phyloP scores from a whole-genome alignment of 2,888 invertebrate species.

The Oxytorus armatus region DNA sequence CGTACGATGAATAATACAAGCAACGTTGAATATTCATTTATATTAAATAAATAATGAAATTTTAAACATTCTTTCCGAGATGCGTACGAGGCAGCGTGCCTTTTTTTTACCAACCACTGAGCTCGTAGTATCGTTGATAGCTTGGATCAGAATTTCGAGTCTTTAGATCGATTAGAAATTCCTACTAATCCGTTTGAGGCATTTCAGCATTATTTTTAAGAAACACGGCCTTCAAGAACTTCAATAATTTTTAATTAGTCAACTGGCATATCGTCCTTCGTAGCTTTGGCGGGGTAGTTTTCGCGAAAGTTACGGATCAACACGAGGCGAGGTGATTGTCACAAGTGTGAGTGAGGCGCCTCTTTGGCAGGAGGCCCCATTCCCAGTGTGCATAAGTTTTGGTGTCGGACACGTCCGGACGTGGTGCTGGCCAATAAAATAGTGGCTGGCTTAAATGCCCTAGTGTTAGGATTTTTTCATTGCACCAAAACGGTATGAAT shows the following conservation, averaged over 20 bases:
- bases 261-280: neutral
- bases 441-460: neutral
- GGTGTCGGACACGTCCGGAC: slow-evolving; percentile 1
- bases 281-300: neutral
- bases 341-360: neutral
- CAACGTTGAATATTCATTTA: too few relatives aligned
- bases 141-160: too few relatives aligned
- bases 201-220: neutral
- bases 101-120: too few relatives aligned
- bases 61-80: too few relatives aligned
- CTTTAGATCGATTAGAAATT: neutral
- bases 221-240: neutral
- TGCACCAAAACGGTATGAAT: neutral
- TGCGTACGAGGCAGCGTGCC: too few relatives aligned
- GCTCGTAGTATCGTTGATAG: too few relatives aligned
- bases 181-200: neutral
- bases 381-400: neutral
- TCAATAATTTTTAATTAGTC: neutral
- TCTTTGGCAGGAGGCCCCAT: neutral
- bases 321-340: neutral
- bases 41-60: too few relatives aligned
- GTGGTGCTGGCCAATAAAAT: neutral
- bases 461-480: neutral
- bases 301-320: neutral
- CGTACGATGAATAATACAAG: too few relatives aligned